Conservation (phyloP, 2,888 invertebrate species). For the Unio pictorum region DNA sequence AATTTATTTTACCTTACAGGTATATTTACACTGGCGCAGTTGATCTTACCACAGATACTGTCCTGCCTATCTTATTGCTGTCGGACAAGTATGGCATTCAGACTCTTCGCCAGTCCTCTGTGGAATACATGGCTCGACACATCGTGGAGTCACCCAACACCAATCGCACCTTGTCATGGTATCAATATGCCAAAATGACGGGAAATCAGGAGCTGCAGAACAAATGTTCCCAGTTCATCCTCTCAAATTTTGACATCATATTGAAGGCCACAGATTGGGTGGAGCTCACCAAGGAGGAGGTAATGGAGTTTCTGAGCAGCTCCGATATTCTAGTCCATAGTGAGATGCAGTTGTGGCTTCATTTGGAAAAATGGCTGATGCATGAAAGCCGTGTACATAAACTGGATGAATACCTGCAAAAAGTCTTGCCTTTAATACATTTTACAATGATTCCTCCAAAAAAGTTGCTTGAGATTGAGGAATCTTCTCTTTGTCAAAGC, state of each 20-base stretch:
- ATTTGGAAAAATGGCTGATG: constrained; percentile 53
- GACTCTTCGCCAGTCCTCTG: constrained; percentile 60
- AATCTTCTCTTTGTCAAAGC: constrained; percentile 41
- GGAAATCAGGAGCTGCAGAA: constrained; percentile 51
- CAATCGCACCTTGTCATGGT: constrained; percentile 62
- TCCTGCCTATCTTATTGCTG: constrained; percentile 53
- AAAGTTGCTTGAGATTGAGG: constrained; percentile 51
- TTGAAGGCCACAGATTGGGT: constrained; percentile 59
- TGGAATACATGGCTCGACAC: constrained; percentile 59
- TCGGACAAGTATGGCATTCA: constrained; percentile 60
- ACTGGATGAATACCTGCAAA: constrained; percentile 40
- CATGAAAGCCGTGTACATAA: constrained; percentile 39
- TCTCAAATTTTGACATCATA: constrained; percentile 61
- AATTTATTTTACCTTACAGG: constrained; percentile 26
- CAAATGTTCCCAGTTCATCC: constrained; percentile 54
- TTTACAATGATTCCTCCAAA: constrained; percentile 61
- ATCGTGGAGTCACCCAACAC: constrained; percentile 62
- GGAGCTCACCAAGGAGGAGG: constrained; percentile 45
- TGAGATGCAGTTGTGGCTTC: constrained; percentile 53
- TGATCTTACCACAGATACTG: constrained; percentile 52
- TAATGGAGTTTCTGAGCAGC: constrained; percentile 56
- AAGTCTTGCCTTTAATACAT: constrained; percentile 50
- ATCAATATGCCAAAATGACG: constrained; percentile 61
- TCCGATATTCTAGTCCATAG: constrained; percentile 57
- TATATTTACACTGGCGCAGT: constrained; percentile 59